Percentiles rank a stretch among this genome's conserved stretches.
phyloP scores from a whole-genome alignment of 2,797 vertebrate genomes.

The Danio kyathit region DNA sequence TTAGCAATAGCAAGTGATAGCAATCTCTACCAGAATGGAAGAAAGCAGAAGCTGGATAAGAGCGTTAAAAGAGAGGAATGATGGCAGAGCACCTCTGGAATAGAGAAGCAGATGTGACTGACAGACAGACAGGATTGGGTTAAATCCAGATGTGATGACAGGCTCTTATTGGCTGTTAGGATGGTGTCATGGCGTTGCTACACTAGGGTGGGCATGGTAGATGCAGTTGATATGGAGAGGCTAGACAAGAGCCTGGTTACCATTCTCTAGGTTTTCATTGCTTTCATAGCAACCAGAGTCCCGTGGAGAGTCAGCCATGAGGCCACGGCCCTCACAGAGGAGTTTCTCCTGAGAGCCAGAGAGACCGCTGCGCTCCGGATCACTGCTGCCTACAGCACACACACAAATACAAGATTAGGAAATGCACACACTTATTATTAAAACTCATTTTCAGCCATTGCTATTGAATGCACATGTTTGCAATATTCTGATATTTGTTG shows the following conservation, averaged over 20 bases:
- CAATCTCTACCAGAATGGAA: not conserved
- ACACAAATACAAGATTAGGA: conserved; percentile 9
- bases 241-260: conserved; percentile 82
- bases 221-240: conserved; percentile 55
- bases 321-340: conserved; percentile 85
- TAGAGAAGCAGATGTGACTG: conserved; percentile 44
- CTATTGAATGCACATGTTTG: not conserved
- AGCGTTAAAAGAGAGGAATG: conserved; percentile 60
- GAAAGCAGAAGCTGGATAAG: conserved; percentile 42
- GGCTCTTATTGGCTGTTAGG: conserved; percentile 69
- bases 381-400: conserved; percentile 89
- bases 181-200: conserved; percentile 60
- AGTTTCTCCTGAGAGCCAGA: conserved; percentile 97
- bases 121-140: conserved; percentile 50
- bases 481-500: not conserved
- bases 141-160: conserved; percentile 50
- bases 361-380: conserved; percentile 83
- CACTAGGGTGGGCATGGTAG: conserved; percentile 53
- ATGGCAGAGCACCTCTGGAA: conserved; percentile 23
- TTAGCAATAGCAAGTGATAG: not conserved
- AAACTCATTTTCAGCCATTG: not conserved
- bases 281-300: conserved; percentile 99
- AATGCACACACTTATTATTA: not conserved
- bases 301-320: conserved; percentile 90
- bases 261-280: conserved; percentile 97